Evolutionary conservation across 2,888 invertebrate species (phyloP).

Genomic region (Drosophila mulleri): DNA sequence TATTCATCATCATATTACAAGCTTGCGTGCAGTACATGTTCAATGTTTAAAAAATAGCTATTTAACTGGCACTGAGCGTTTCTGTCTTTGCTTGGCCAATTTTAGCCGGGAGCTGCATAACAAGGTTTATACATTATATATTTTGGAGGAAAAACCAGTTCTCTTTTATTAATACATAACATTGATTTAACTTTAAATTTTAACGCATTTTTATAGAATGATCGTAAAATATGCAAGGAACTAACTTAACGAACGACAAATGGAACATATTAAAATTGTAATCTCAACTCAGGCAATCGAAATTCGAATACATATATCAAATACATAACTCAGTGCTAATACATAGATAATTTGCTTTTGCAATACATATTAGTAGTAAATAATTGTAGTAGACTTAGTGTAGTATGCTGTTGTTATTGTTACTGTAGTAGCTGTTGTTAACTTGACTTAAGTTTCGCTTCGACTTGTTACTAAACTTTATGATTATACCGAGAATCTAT

Average conservation of each 20-base stretch:
- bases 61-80: constrained; percentile 54
- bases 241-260: constrained; percentile 53
- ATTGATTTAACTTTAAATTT: constrained; percentile 43
- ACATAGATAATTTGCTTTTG: constrained; percentile 42
- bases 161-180: constrained; percentile 48
- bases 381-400: constrained; percentile 50
- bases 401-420: constrained; percentile 54
- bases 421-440: constrained; percentile 56
- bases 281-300: constrained; percentile 56
- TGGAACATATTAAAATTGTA: constrained; percentile 43
- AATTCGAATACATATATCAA: constrained; percentile 45
- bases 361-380: constrained; percentile 46
- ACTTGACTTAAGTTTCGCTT: constrained; percentile 56
- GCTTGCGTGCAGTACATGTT: constrained; percentile 38
- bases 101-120: constrained; percentile 31
- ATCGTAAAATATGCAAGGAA: constrained; percentile 30
- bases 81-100: constrained; percentile 37
- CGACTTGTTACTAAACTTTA: constrained; percentile 61
- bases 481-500: constrained; percentile 47
- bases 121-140: constrained; percentile 43
- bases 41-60: constrained; percentile 49
- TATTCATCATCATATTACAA: constrained; percentile 41
- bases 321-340: constrained; percentile 74
- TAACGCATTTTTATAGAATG: constrained; percentile 31
- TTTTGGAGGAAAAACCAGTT: constrained; percentile 39